Evolutionary conservation across 2,113 vertebrate species (phyloP), one percentile per base, ranked within the genome.

Genomic region (Tringa solitaria): DNA sequence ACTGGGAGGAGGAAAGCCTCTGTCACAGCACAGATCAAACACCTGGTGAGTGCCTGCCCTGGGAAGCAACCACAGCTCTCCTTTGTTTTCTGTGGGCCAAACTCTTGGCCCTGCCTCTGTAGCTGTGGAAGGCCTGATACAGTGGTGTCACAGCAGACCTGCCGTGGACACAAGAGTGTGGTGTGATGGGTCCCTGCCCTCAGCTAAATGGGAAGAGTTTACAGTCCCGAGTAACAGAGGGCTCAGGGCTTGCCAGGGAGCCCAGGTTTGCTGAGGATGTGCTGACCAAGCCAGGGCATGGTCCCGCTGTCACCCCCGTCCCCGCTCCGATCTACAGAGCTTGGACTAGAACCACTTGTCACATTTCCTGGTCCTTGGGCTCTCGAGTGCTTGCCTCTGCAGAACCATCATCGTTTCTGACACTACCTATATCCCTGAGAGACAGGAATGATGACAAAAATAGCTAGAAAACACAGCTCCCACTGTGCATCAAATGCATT

Each of bases 201-300:
- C 10, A 0, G 3, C 72, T 43, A 22, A 46, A 37, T 11, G 43
- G 56, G 50, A 69, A 63, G n/a, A 0, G 4, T 54, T 83, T 21
- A 26, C 23, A 53, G n/a, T 6, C 51, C 64, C 27, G 30, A 37
- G 24, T 8, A 50, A 14, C 54, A 43, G 45, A 65, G 57, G 65
- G 65, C 54, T 51, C 10, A 5, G 53, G 32, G 60, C 0, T 5
- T 53, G 37, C 35, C 28, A 32, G 60, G 19, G 41, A 50, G 35
- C 41, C 35, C 5, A 37, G 17, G 43, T 57, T 41, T 43, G 5
- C 12, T 10, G 16, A 28, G 43, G 26, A 61, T 32, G 26, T 32
- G 48, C 45, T 45, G 28, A 63, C 41, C 15, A 35, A 72, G 18
- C 39, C 72, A 61, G 50, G 14, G 53, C 46, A 33, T 0, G 17